Evolutionary conservation across 2,797 vertebrate species (phyloP).

Genomic region (Acanthurus tractus): DNA sequence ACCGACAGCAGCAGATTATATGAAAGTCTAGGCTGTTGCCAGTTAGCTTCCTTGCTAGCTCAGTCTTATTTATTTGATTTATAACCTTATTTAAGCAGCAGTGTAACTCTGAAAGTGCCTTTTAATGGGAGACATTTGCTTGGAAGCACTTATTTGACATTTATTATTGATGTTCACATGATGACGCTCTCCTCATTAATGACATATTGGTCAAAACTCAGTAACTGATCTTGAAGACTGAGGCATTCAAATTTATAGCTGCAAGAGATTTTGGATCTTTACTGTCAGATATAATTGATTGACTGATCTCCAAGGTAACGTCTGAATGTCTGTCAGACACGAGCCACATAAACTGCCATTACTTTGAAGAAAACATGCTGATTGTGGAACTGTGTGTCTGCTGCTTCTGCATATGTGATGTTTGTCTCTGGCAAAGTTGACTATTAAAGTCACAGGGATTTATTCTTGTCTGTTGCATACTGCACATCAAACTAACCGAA

Average conservation of each 20-base stretch:
- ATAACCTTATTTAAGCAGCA: slow-evolving; percentile 38
- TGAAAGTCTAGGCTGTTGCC: slow-evolving; percentile 37
- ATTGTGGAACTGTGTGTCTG: slow-evolving; percentile 45
- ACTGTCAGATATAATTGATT: slow-evolving; percentile 64
- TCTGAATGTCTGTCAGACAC: slow-evolving; percentile 60
- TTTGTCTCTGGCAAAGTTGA: not conserved
- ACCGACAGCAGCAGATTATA: slow-evolving; percentile 36
- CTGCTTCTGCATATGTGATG: slow-evolving; percentile 4
- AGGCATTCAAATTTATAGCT: slow-evolving; percentile 61
- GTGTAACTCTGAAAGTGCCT: slow-evolving; percentile 27
- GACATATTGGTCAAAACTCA: slow-evolving; percentile 53
- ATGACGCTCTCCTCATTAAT: slow-evolving; percentile 61
- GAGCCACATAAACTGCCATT: slow-evolving; percentile 61
- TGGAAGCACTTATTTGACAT: slow-evolving; percentile 26
- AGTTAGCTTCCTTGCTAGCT: slow-evolving; percentile 30
- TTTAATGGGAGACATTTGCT: not conserved
- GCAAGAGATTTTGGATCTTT: slow-evolving; percentile 60
- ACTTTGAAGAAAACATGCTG: slow-evolving; percentile 42
- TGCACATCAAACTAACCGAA: not conserved
- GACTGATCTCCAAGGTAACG: slow-evolving; percentile 53
- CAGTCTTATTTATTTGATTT: slow-evolving; percentile 3
- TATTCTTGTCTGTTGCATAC: not conserved
- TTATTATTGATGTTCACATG: slow-evolving; percentile 26
- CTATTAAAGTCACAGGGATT: not conserved
- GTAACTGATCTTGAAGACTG: slow-evolving; percentile 49